Evolutionary conservation across 2,113 vertebrate species (phyloP).

Genomic region (Hydrolagus affinis): DNA sequence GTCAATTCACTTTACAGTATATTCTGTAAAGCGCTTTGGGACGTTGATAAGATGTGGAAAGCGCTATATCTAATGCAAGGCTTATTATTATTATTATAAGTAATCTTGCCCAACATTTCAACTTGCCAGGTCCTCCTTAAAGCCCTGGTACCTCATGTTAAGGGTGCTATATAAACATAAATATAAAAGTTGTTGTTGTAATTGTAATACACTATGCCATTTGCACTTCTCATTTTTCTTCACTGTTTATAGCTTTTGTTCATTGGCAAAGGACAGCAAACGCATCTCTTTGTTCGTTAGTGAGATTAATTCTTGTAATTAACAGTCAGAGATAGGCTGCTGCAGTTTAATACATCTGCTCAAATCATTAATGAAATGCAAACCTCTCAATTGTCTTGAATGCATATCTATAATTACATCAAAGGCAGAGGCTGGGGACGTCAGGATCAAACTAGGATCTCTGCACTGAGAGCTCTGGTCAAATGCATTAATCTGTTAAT

Average conservation of each 20-base stretch:
- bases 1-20: too few relatives aligned
- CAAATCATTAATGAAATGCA: slow-evolving; percentile 97
- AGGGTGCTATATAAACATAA: too few relatives aligned
- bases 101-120: too few relatives aligned
- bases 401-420: slow-evolving; percentile 83
- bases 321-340: slow-evolving; percentile 88
- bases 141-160: too few relatives aligned
- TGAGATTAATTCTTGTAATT: slow-evolving; percentile 92
- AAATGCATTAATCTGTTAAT: slow-evolving; percentile 79
- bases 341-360: slow-evolving; percentile 90
- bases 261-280: slow-evolving; percentile 54
- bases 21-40: too few relatives aligned
- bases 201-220: not conserved
- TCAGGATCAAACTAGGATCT: slow-evolving; percentile 63
- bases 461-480: slow-evolving; percentile 61
- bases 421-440: slow-evolving; percentile 63
- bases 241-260: slow-evolving; percentile 34
- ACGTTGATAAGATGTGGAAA: too few relatives aligned
- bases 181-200: not conserved
- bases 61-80: too few relatives aligned
- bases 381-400: slow-evolving; percentile 84
- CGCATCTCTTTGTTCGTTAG: slow-evolving; percentile 80
- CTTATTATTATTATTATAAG: too few relatives aligned
- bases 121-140: too few relatives aligned
- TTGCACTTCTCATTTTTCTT: not conserved